Conservation (phyloP, 2,888 invertebrate species). For the Ryuthela nishihirai region DNA sequence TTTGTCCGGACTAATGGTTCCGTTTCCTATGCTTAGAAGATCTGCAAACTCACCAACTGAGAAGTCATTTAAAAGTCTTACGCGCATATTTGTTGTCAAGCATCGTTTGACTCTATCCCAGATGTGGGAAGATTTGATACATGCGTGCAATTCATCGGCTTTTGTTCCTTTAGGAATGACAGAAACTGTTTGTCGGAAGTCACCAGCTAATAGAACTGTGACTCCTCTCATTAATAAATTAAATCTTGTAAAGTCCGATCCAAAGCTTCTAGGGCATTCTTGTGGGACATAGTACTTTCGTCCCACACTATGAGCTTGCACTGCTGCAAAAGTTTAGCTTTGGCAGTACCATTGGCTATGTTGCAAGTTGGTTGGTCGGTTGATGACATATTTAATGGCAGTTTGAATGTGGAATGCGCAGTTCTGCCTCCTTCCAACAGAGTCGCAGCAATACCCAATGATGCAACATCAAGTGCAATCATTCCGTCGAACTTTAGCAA, state of each 20-base stretch:
- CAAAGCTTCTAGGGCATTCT: conserved; percentile 44
- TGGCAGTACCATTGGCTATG: too few relatives aligned
- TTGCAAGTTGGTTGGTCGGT: too few relatives aligned
- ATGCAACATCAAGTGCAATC: too few relatives aligned
- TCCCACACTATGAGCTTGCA: conserved; percentile 52
- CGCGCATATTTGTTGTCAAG: conserved; percentile 37
- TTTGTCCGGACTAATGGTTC: conserved; percentile 2
- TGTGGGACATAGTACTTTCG: conserved; percentile 51
- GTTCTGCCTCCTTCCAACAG: too few relatives aligned
- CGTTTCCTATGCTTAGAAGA: conserved; percentile 31
- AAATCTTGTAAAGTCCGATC: conserved; percentile 18
- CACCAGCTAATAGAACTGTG: conserved; percentile 42
- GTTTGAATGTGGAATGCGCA: too few relatives aligned
- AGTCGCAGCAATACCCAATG: too few relatives aligned
- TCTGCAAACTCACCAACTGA: conserved; percentile 19
- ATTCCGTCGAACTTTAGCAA: too few relatives aligned
- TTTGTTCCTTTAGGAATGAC: conserved; percentile 37
- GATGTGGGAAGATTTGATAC: conserved; percentile 42
- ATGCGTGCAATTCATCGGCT: conserved; percentile 42
- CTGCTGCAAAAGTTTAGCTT: too few relatives aligned
- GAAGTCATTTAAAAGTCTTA: conserved; percentile 16
- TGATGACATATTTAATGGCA: too few relatives aligned
- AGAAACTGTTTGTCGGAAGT: conserved; percentile 43
- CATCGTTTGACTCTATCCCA: conserved; percentile 35
- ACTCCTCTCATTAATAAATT: conserved; percentile 28